phyloP scores from a whole-genome alignment of 2,888 invertebrate species.

The Aphodius sticticus region DNA sequence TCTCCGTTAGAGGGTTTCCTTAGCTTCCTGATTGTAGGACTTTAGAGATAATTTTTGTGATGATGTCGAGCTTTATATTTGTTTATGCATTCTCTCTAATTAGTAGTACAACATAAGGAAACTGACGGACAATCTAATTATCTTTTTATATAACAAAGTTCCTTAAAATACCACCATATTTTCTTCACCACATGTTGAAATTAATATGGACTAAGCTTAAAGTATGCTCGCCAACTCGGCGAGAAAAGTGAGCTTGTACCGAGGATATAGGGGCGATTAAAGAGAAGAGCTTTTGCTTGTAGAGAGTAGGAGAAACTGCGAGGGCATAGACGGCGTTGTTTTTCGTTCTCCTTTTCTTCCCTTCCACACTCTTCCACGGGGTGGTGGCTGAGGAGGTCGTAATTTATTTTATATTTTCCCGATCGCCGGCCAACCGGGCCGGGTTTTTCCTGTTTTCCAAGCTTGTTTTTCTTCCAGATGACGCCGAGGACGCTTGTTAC shows the following conservation, averaged over 20 bases:
- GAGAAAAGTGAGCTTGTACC: background rate
- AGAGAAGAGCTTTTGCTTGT: conserved; percentile 4
- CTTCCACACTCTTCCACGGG: background rate
- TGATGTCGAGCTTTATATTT: no score
- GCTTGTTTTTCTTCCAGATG: background rate
- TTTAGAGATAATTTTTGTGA: no score
- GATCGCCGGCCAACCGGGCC: background rate
- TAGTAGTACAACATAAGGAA: no score
- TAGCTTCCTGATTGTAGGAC: no score
- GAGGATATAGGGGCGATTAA: background rate
- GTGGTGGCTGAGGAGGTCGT: background rate
- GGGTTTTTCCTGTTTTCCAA: background rate
- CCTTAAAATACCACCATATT: no score
- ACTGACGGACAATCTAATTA: no score
- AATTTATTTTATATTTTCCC: background rate
- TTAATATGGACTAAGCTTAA: background rate
- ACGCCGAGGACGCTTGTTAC: background rate
- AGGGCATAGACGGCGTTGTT: background rate
- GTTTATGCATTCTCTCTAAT: no score
- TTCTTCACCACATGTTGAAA: no score
- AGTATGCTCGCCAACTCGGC: background rate
- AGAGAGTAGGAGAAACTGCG: background rate
- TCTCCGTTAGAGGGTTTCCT: no score
- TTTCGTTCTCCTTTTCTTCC: background rate
- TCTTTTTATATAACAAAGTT: no score